Evolutionary conservation across 2,113 vertebrate genomes (phyloP).

Genomic region (Rousettus leschenaultii): DNA sequence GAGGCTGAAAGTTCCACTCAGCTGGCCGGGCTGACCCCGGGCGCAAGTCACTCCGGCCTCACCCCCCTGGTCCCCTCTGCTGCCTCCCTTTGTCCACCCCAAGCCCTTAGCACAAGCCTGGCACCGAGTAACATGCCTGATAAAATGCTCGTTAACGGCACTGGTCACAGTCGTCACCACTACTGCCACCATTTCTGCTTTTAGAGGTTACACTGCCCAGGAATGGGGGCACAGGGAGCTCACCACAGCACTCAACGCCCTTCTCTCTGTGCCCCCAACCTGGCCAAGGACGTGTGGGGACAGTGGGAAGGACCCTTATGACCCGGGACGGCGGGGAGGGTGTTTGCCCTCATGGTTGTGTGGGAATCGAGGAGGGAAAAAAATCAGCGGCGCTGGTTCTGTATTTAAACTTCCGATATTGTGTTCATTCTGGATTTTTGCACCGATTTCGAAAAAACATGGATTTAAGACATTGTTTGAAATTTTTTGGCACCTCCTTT

Average conservation of each 20-base stretch:
- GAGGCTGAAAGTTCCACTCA: not conserved
- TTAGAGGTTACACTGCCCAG: not conserved
- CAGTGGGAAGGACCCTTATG: not conserved
- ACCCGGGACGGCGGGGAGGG: fast-evolving
- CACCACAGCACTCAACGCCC: no score
- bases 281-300: not conserved
- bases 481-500: not conserved
- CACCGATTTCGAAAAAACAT: not conserved
- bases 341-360: not conserved
- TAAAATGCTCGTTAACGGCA: not conserved
- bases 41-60: no score
- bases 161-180: fast-evolving
- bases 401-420: not conserved
- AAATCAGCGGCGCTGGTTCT: fast-evolving
- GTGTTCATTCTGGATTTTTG: not conserved
- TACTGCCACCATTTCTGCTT: not conserved
- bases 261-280: not conserved
- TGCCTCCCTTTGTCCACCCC: no score
- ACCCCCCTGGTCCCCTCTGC: not conserved
- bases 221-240: not conserved
- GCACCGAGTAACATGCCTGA: not conserved
- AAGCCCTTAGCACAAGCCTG: not conserved
- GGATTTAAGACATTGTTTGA: not conserved
- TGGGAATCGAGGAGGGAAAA: no score
- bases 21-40: no score